These are phyloP conservation scores for Lasioglossum vierecki DNA, from an alignment of 2,888 invertebrate species.

Conservation along the genomic window DNA sequence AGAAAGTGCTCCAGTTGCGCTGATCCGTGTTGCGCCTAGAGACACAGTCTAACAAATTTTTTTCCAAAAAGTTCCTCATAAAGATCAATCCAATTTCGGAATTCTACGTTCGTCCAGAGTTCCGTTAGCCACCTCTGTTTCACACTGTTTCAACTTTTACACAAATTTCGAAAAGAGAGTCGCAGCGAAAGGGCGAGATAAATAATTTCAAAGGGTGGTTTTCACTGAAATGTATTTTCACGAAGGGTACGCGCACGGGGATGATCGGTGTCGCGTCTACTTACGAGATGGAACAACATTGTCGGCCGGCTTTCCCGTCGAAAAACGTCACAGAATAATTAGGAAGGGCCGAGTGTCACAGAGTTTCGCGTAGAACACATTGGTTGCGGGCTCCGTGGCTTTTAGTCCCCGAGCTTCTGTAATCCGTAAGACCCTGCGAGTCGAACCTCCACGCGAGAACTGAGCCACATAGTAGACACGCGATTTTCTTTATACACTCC, in stretches of 20 bases:
- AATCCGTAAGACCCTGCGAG: constrained; percentile 74
- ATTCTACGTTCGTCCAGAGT: background rate
- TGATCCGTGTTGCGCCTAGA: constrained; percentile 7
- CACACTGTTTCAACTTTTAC: background rate
- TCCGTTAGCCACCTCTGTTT: background rate
- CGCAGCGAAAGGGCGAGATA: background rate
- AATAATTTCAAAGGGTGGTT: background rate
- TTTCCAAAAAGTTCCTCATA: background rate
- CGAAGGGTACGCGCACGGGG: constrained; percentile 30
- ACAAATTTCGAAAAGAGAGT: background rate
- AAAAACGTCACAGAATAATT: constrained; percentile 34
- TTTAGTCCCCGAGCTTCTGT: constrained; percentile 34
- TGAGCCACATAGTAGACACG: constrained; percentile 83
- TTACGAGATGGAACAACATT: constrained; percentile 79
- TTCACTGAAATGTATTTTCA: background rate
- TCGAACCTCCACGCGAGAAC: constrained; percentile 81
- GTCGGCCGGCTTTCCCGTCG: constrained; percentile 52
- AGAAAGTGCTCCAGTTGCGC: constrained; percentile 49
- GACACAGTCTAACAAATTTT: constrained; percentile 21
- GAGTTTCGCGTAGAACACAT: constrained; percentile 62
- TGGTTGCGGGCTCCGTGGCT: constrained; percentile 42
- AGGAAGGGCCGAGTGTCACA: constrained; percentile 47
- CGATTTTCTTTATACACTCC: constrained; percentile 84
- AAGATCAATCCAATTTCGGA: background rate
- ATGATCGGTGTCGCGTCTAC: constrained; percentile 56